Evolutionary conservation across 2,888 invertebrate genomes (phyloP).

Genomic region (Papilio gigon): DNA sequence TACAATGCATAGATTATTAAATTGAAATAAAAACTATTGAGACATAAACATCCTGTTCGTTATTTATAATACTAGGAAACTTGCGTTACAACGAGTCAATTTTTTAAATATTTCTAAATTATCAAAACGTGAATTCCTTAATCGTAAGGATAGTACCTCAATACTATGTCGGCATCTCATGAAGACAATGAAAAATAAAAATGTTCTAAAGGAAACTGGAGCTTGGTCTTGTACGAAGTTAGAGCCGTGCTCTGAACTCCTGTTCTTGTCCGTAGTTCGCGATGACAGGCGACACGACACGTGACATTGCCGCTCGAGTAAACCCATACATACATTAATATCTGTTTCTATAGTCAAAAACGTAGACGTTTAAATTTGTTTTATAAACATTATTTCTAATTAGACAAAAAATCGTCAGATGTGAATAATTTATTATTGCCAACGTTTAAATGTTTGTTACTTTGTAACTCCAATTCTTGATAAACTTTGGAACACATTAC

Average conservation of each 20-base stretch:
- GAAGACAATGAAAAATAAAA: no score
- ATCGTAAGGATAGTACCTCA: no score
- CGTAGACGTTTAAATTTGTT: not conserved
- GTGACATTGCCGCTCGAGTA: conserved; percentile 1
- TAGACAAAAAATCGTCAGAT: no score
- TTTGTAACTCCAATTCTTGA: no score
- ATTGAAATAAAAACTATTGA: conserved; percentile 20
- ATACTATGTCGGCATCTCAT: no score
- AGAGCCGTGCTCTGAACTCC: conserved; percentile 1
- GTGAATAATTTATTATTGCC: no score
- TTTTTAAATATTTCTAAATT: no score
- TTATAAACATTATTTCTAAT: not conserved
- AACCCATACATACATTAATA: not conserved
- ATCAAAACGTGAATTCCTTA: no score
- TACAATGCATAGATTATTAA: conserved; percentile 26
- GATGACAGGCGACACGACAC: conserved; percentile 22
- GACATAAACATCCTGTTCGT: conserved; percentile 30
- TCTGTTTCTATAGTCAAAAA: not conserved
- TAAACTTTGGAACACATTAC: no score
- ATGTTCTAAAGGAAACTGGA: not conserved
- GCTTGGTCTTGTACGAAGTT: conserved; percentile 5
- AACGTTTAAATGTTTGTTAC: no score
- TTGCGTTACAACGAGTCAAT: conserved; percentile 19
- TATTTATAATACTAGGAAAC: conserved; percentile 34
- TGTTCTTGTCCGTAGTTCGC: not conserved